A percentile compares a stretch with the other conserved stretches of the same genome.
phyloP scores from a whole-genome alignment of 2,888 invertebrate genomes.

The Drosophila anomelani region DNA sequence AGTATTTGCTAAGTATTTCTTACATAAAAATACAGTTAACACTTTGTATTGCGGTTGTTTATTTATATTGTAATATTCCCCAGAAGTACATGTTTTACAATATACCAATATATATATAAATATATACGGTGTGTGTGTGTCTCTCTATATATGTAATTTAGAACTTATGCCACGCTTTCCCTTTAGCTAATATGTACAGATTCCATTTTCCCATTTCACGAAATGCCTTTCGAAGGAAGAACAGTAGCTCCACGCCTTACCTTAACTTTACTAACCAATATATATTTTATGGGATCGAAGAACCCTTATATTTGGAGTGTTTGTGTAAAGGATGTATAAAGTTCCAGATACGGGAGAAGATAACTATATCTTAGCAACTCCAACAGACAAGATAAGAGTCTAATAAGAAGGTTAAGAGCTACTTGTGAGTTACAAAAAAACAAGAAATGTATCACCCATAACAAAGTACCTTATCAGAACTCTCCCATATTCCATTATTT shows the following conservation, averaged over 20 bases:
- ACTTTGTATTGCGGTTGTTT: conserved; percentile 37
- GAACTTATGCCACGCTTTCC: conserved; percentile 76
- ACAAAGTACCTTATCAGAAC: conserved; percentile 6
- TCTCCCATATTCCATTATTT: not conserved
- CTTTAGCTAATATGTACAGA: conserved; percentile 42
- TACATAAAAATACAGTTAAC: conserved; percentile 42
- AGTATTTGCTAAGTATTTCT: conserved; percentile 23
- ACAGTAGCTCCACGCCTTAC: conserved; percentile 11
- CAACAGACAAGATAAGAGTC: not conserved
- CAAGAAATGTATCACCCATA: conserved; percentile 28
- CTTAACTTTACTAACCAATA: conserved; percentile 14
- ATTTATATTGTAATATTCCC: conserved; percentile 2
- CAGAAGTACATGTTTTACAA: conserved; percentile 19
- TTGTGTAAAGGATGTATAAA: conserved; percentile 7
- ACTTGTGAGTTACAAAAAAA: conserved; percentile 1
- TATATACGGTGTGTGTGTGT: conserved; percentile 15
- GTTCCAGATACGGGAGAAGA: not conserved
- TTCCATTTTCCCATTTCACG: not conserved
- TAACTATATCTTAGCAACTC: not conserved
- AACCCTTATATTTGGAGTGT: not conserved
- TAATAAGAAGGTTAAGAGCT: not conserved
- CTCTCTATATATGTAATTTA: conserved; percentile 66
- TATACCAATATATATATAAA: conserved; percentile 25
- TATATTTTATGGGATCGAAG: not conserved
- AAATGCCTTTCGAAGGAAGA: conserved; percentile 27